Conservation (phyloP, 2,113 vertebrate species). For the Poicephalus gulielmi region DNA sequence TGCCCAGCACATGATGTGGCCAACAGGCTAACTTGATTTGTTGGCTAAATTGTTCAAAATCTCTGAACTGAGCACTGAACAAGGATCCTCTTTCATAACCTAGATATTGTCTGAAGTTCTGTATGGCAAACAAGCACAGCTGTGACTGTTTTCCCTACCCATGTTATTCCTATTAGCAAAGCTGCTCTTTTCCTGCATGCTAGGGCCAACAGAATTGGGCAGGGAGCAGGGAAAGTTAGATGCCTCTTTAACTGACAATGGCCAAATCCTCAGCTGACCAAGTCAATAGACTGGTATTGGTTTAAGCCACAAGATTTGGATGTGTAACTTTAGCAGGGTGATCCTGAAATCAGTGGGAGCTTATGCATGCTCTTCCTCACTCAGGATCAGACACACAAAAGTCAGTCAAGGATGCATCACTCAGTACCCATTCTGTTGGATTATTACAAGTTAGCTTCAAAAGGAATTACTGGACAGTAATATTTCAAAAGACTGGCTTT, state of each 20-base stretch:
- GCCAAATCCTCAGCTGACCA: not conserved
- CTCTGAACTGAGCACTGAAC: not conserved
- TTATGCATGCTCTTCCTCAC: not conserved
- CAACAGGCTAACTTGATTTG: not conserved
- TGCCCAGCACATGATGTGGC: not conserved
- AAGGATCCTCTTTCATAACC: not conserved
- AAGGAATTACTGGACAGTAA: constrained; percentile 1
- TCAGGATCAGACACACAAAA: not conserved
- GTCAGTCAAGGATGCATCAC: not conserved
- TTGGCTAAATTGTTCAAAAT: not conserved
- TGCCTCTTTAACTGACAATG: not conserved
- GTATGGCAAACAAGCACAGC: not conserved
- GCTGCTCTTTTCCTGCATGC: not conserved
- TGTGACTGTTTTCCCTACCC: not conserved
- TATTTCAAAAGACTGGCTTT: not conserved
- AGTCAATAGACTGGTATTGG: not conserved
- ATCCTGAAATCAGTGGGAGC: not conserved
- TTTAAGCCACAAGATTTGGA: not conserved
- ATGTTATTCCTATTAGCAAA: not conserved
- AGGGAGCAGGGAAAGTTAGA: not conserved
- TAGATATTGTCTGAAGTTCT: not conserved
- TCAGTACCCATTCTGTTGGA: not conserved
- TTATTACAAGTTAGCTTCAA: not conserved
- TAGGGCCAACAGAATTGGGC: not conserved
- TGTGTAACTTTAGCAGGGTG: not conserved